Conservation (phyloP, 1,140 invertebrate species). For the Drepana arcuata region DNA sequence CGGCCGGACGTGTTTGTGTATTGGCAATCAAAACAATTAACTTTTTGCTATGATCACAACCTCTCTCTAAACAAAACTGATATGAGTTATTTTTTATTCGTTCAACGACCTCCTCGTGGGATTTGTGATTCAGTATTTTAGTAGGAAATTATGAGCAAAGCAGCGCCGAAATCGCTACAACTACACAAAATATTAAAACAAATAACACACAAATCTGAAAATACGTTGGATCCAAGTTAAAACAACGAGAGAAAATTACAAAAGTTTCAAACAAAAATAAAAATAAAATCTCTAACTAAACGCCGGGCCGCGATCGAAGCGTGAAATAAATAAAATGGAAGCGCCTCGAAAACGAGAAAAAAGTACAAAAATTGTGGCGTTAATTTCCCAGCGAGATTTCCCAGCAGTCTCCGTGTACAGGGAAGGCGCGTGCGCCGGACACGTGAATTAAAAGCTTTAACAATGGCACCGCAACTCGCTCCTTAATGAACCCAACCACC, state of each 20-base stretch:
- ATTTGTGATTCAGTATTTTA: not conserved
- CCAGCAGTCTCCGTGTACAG: conserved; percentile 44
- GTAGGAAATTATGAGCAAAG: no score
- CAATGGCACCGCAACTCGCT: conserved; percentile 53
- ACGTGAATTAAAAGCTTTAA: conserved; percentile 70
- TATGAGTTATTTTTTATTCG: conserved; percentile 26
- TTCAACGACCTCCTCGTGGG: conserved; percentile 20
- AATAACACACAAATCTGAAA: no score
- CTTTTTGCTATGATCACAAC: conserved; percentile 56
- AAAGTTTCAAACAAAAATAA: conserved; percentile 25
- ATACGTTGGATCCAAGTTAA: no score
- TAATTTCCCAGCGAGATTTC: conserved; percentile 69
- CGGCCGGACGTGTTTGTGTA: conserved; percentile 52
- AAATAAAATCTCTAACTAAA: conserved; percentile 51
- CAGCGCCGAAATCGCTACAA: no score
- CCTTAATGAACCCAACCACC: conserved; percentile 56
- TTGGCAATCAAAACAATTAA: conserved; percentile 69
- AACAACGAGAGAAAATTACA: conserved; percentile 13
- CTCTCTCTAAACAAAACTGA: conserved; percentile 49
- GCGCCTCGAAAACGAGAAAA: conserved; percentile 49
- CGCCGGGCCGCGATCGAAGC: conserved; percentile 50
- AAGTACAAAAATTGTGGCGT: conserved; percentile 59
- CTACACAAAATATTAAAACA: no score
- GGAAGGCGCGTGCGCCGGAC: conserved; percentile 58
- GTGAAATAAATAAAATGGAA: conserved; percentile 66